Evolutionary conservation across 2,888 invertebrate genomes (phyloP).

Genomic region (Temnothorax ravouxi): DNA sequence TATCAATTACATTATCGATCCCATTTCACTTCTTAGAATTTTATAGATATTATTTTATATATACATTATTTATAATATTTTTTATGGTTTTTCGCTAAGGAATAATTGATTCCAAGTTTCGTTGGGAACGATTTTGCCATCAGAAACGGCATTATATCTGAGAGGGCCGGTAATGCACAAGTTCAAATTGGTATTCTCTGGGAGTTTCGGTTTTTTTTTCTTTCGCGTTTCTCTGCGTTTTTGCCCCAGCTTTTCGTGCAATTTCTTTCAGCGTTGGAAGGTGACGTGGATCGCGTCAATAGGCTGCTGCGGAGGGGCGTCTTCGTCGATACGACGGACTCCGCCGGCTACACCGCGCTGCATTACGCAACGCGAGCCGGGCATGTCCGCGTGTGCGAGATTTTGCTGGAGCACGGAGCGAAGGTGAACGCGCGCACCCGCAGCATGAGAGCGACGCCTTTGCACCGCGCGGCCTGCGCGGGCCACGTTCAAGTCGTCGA

Average conservation of each 20-base stretch:
- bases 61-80: no score
- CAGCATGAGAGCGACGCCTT: slow-evolving; percentile 92
- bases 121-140: no score
- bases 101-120: no score
- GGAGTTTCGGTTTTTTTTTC: no score
- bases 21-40: no score
- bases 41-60: no score
- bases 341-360: slow-evolving; percentile 94
- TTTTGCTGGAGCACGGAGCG: slow-evolving; percentile 91
- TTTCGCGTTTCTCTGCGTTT: no score
- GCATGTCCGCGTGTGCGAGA: slow-evolving; percentile 90
- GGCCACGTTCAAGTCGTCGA: slow-evolving; percentile 90
- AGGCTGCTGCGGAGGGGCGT: slow-evolving; percentile 88
- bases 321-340: slow-evolving; percentile 90
- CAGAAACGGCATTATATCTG: no score
- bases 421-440: slow-evolving; percentile 91
- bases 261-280: slow-evolving; percentile 89
- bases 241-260: neutral
- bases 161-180: no score
- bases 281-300: slow-evolving; percentile 90
- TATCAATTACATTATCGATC: no score
- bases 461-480: slow-evolving; percentile 93
- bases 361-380: slow-evolving; percentile 96
- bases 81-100: no score
- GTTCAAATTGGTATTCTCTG: neutral